Evolutionary conservation across 1,140 invertebrate genomes (phyloP).

Genomic region (Pissodes strobi): DNA sequence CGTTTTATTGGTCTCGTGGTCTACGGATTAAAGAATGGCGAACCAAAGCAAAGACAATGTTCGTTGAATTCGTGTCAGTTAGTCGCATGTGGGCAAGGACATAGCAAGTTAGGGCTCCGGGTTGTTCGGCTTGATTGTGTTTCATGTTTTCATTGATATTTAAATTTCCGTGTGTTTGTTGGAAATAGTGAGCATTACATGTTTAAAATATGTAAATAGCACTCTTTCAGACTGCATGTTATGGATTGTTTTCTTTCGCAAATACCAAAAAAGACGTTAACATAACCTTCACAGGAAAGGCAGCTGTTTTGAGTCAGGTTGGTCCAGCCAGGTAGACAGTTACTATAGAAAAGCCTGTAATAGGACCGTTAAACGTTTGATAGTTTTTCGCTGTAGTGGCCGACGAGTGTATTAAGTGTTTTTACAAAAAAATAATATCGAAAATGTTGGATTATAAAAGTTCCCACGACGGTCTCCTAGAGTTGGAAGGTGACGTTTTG

Average conservation of each 20-base stretch:
- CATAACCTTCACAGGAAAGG: constrained; percentile 33
- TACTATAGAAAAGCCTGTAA: no score
- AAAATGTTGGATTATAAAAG: constrained; percentile 46
- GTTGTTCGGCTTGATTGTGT: constrained; percentile 37
- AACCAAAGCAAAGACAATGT: no score
- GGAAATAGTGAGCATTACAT: constrained; percentile 10
- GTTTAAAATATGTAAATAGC: constrained; percentile 30
- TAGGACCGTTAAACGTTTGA: constrained; percentile 9
- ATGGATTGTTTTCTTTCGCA: no score
- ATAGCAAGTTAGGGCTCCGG: constrained; percentile 33
- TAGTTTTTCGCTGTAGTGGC: constrained; percentile 15
- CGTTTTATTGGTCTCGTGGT: no score
- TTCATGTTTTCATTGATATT: constrained; percentile 33
- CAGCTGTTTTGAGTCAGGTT: constrained; percentile 31
- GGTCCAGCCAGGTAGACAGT: constrained; percentile 24
- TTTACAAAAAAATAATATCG: background rate
- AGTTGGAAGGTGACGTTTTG: constrained; percentile 64
- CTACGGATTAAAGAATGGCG: no score
- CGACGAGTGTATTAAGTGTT: background rate
- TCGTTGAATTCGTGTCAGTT: background rate
- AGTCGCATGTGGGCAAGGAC: constrained; percentile 23
- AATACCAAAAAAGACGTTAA: constrained; percentile 15
- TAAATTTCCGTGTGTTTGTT: constrained; percentile 8
- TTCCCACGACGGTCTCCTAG: constrained; percentile 63
- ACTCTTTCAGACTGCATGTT: background rate